phyloP scores from a whole-genome alignment of 2,113 vertebrate species.

The Silurus asotus region DNA sequence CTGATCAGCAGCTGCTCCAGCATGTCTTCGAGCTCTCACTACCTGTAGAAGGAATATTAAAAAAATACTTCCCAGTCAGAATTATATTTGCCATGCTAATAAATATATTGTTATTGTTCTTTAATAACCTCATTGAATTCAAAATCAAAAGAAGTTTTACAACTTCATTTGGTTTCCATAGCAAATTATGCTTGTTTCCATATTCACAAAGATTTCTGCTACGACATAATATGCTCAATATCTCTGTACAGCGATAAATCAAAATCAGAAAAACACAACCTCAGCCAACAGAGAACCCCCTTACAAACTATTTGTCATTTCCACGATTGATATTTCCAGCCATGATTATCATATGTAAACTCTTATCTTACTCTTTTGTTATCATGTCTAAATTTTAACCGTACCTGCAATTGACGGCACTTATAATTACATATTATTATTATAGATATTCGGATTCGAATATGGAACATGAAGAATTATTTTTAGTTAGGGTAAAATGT shows the following conservation, averaged over 20 bases:
- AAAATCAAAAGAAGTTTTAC: not conserved
- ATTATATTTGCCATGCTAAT: not conserved
- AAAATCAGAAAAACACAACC: not conserved
- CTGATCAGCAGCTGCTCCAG: not conserved
- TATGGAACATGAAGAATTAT: not conserved
- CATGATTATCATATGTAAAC: not conserved
- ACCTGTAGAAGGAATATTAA: slow-evolving; percentile 24
- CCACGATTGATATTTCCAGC: not conserved
- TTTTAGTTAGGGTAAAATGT: not conserved
- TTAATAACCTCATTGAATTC: not conserved
- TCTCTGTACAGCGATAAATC: not conserved
- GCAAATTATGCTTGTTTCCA: not conserved
- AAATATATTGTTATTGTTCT: not conserved
- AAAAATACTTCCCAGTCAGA: not conserved
- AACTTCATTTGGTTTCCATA: not conserved
- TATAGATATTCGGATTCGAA: not conserved
- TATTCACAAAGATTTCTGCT: not conserved
- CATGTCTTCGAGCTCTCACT: slow-evolving; percentile 5
- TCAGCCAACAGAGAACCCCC: not conserved
- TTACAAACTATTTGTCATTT: not conserved
- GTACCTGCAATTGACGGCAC: not conserved
- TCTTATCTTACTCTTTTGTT: not conserved
- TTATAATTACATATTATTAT: not conserved
- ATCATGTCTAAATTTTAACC: not conserved
- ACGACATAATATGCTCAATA: not conserved